These are phyloP conservation scores for Brienomyrus brachyistius DNA, from an alignment of 2,113 vertebrate species.

Conservation along the genomic window DNA sequence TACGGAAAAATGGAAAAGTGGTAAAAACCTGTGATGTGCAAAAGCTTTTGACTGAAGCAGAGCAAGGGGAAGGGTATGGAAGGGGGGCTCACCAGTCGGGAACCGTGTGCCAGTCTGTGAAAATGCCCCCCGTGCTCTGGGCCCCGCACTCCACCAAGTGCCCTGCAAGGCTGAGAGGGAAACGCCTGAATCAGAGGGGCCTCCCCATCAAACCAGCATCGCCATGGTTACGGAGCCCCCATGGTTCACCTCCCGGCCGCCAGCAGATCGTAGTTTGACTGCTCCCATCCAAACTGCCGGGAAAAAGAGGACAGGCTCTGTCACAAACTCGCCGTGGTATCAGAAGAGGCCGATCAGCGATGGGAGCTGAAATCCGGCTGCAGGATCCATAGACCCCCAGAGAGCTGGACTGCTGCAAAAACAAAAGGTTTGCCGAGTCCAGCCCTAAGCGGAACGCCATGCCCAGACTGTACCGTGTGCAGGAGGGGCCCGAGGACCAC, in stretches of 20 bases:
- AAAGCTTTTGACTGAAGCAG: neutral
- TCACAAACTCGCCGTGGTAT: neutral
- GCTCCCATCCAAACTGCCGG: constrained; percentile 76
- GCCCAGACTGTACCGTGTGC: constrained; percentile 58
- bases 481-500: constrained; percentile 75
- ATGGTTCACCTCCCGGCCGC: constrained; percentile 72
- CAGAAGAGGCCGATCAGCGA: neutral
- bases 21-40: neutral
- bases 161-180: constrained; percentile 64
- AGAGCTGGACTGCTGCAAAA: neutral
- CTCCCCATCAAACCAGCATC: neutral
- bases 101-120: constrained; percentile 77
- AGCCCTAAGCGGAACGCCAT: neutral
- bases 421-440: neutral
- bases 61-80: neutral
- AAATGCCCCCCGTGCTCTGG: constrained; percentile 78
- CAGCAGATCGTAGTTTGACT: constrained; percentile 68
- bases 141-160: constrained; percentile 80
- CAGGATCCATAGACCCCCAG: neutral
- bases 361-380: neutral
- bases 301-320: constrained; percentile 8
- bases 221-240: neutral
- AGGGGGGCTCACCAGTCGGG: constrained; percentile 65
- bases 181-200: neutral
- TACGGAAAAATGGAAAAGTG: no score